Evolutionary conservation across 2,797 vertebrate species (phyloP).

Genomic region (Enteromius unitaeniatus): DNA sequence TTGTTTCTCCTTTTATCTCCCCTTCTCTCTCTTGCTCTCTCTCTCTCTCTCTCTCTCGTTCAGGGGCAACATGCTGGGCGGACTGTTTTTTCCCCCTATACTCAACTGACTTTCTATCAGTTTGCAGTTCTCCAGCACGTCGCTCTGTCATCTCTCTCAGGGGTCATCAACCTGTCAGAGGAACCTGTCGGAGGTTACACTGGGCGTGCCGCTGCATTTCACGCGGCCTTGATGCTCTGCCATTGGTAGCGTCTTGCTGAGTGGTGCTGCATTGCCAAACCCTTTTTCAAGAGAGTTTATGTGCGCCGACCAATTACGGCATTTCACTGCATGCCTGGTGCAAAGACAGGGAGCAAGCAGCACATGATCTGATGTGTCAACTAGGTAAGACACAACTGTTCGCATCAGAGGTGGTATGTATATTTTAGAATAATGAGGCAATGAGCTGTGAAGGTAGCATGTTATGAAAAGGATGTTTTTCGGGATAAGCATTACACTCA

Average conservation of each 20-base stretch:
- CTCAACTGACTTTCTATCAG: conserved; percentile 12
- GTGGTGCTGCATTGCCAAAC: conserved; percentile 19
- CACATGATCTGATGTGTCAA: conserved; percentile 7
- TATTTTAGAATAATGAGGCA: conserved; percentile 12
- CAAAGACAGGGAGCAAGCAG: neutral
- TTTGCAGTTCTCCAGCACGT: conserved; percentile 13
- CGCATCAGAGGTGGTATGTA: neutral
- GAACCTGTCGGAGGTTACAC: conserved; percentile 37
- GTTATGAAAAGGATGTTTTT: neutral
- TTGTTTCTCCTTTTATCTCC: conserved; percentile 53
- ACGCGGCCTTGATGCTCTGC: neutral
- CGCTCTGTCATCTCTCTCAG: conserved; percentile 49
- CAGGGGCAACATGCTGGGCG: conserved; percentile 1
- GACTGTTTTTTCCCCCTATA: neutral
- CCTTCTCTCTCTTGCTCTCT: conserved; percentile 30
- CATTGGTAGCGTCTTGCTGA: conserved; percentile 3
- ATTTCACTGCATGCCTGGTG: neutral
- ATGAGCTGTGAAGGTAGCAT: neutral
- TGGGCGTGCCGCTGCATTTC: conserved; percentile 52
- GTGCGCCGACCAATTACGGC: neutral
- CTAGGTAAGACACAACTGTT: neutral
- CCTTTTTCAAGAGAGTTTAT: conserved; percentile 2
- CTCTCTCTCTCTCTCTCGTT: conserved; percentile 14
- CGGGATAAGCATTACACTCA: neutral
- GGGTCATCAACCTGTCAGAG: conserved; percentile 48